Evolutionary conservation across 2,797 vertebrate genomes (phyloP), one percentile per base, ranked within the genome.

Genomic region (Hemitrygon akajei): DNA sequence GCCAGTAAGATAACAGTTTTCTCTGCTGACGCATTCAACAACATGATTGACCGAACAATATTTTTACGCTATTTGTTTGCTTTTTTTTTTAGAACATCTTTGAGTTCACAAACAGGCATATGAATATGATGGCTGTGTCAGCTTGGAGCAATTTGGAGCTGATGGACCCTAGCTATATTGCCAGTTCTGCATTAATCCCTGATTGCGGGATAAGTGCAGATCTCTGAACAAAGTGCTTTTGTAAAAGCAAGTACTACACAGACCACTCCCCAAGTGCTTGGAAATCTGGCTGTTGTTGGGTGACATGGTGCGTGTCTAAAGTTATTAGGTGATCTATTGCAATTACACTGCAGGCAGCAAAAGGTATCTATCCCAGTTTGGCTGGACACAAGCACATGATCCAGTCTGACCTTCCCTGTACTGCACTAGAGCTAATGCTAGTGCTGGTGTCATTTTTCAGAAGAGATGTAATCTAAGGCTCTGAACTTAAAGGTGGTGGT

Each of bases 11-110:
- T 22, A 69, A 69, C 20, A 69, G 58, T 16, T 87, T 87, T 63
- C 58, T 18, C 27, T 86, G 86, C 63, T 89, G 86, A 63, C 9
- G 69, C 86, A 89, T 89, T 89, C 60, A 89, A 89, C n/a, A 69
- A 89, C 86, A 22, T n/a, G 1, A 18, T 7, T 18, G 58, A 87
- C 84, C 60, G 60, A 58, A 84, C 81, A 86, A 30, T 63, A 60
- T 86, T 63, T n/a, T 86, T 11, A 86, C 27, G 30, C 27, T n/a
- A n/a, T n/a, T 86, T 25, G 73, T 27, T 30, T 76, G 47, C 47
- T 47, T 10, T 7, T 76, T 12, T 60, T 86, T 86, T 89, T 5
- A 75, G 75, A 89, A 37, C 63, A 89, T 69, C 86, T 66, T 89
- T 69, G 86, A 89, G 0, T 69, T 89, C n/a, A 69, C 86, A 89